Conservation (phyloP, 2,797 vertebrate genomes). For the Florisuga fusca region DNA sequence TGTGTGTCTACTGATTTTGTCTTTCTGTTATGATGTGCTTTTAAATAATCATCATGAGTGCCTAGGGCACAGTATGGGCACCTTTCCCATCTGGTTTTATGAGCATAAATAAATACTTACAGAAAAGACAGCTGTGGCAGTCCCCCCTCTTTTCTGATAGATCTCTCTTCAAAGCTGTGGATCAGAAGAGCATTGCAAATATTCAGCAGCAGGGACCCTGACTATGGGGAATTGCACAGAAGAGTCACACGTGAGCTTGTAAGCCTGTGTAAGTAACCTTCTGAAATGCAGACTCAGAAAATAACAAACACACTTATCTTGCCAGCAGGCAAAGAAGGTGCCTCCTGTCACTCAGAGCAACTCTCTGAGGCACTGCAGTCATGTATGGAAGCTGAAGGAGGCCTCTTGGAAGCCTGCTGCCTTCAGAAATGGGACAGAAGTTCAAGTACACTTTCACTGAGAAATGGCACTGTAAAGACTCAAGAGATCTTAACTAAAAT, state of each 20-base stretch:
- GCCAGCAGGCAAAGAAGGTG: neutral
- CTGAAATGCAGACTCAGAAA: constrained; percentile 8
- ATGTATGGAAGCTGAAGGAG: neutral
- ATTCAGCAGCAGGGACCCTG: constrained; percentile 20
- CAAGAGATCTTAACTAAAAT: constrained; percentile 41
- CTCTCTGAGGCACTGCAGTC: constrained; percentile 6
- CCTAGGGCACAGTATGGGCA: neutral
- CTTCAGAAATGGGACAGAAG: constrained; percentile 47
- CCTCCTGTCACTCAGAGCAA: constrained; percentile 6
- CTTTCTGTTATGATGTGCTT: neutral
- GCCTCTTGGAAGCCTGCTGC: neutral
- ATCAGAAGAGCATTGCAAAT: constrained; percentile 34
- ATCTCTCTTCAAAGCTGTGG: constrained; percentile 49
- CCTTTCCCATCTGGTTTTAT: constrained; percentile 31
- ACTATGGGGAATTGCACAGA: neutral
- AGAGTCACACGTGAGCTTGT: neutral
- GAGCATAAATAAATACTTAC: constrained; percentile 3
- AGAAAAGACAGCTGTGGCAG: constrained; percentile 30
- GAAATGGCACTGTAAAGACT: constrained; percentile 6
- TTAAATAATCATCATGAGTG: constrained; percentile 3
- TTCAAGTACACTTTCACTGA: constrained; percentile 19
- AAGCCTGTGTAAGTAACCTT: constrained; percentile 37
- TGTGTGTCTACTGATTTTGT: neutral
- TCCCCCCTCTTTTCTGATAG: constrained; percentile 16
- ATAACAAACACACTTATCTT: constrained; percentile 38